Base-by-base conservation (phyloP, 1,140 invertebrate species). In the Drosophila hydei region DNA sequence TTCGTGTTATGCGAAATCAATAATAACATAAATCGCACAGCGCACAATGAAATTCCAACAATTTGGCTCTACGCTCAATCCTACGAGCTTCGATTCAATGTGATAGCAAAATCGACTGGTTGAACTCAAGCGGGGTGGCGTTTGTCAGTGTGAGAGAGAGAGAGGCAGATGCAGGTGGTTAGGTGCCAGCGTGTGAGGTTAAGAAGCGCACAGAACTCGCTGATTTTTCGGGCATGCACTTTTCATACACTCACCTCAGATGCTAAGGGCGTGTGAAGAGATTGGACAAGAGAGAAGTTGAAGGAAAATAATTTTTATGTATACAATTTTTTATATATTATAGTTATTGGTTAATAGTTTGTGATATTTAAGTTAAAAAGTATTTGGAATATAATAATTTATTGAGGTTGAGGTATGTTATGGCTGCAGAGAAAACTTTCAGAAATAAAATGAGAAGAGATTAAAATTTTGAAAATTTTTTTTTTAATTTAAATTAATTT, bases 1-100 rank as follows among this genome's bases (percentile, higher is more conserved):
- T 74, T 79, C 70, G 64, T 67, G 77, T 56, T 85, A 72, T 78
- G 61, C 69, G 72, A 79, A 87, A 81, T 87, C 75, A 77, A 85
- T 77, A 88, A 87, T 88, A 77, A 78, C 78, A 87, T 75, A 87
- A 88, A 85, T 81, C 74, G 83, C 72, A 67, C 55, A 73, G 51
- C 73, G 48, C 77, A 67, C 72, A 87, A 80, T 85, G 58, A 88
- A 81, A 81, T 77, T 69, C 52, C 65, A 47, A 61, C 52, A 75
- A 61, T 54, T 60, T 59, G 54, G 18, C 54, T 58, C 25, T 47
- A 52, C 65, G 71, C 58, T 69, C 56, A 62, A 43, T 48, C 50
- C 30, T 27, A 52, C 38, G 55, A 55, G 42, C 48, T 61, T 27
- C 45, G 23, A 62, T 42, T 18, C 36, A 14, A 27, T 56, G n/a